Evolutionary conservation across 2,113 vertebrate species (phyloP), one percentile per base, ranked within the genome.

Genomic region (Sylvilagus bachmani): DNA sequence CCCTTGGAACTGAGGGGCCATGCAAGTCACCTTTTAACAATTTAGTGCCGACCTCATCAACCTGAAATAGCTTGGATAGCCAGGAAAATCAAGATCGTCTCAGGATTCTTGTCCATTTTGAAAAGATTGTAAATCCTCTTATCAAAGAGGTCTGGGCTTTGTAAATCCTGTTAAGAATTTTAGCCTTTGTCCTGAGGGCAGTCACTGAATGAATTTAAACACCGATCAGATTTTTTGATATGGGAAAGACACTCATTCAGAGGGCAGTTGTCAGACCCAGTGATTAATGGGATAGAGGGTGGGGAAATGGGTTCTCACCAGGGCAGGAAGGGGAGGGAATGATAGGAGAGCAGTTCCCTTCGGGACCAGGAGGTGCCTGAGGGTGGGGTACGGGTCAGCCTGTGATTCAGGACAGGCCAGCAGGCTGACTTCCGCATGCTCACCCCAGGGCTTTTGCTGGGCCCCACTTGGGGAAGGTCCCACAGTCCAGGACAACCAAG

Each of bases 81-180:
- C 66, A 64, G 86, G 55, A 95, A 94, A 94, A 89, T 93, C 78
- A 94, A 95, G 93, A 93, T 91, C 61, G n/a, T 86, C 66, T 88
- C 27, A 77, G 85, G 61, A 84, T n/a, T 67, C 74, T 69, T 89
- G 64, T 19, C 83, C 73, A 78, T 75, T 96, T 92, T 33, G 53
- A 96, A 93, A 93, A 94, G 31, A 53, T 89, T 91, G 80, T 93
- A 95, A 93, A 94, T 81, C 80, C 51, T 53, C 53, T 90, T 86
- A 86, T 92, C 75, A 93, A 75, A 80, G 94, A 86, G n/a, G 81
- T 38, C 38, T 71, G 84, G 67, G 91, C 17, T 87, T 74, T 79
- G 25, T 66, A 95, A 95, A 94, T 95, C 73, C 89, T 78, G 11
- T 92, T 87, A 94, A 95, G 90, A 96, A 97, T 87, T 89, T 95